These are phyloP conservation scores for Papilio glaucus DNA, from an alignment of 1,140 invertebrate genomes.

Conservation along the genomic window DNA sequence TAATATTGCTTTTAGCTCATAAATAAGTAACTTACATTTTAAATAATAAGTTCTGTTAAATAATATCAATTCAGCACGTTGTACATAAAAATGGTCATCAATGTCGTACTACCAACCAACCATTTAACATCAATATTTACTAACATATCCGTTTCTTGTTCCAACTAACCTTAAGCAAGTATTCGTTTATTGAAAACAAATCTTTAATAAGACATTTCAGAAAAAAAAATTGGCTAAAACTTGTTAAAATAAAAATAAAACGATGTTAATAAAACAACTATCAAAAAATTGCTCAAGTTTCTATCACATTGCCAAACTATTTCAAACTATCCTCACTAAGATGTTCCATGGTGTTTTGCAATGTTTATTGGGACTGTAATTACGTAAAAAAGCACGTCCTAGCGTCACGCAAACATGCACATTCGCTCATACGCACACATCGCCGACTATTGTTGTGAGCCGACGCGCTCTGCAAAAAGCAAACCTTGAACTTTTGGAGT, in stretches of 20 bases:
- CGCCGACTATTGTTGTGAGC: slow-evolving; percentile 55
- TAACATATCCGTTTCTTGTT: too few species aligned
- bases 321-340: background rate
- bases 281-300: background rate
- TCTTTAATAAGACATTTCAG: too few species aligned
- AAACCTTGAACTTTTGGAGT: slow-evolving; percentile 78
- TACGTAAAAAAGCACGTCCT: slow-evolving; percentile 42
- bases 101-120: too few species aligned
- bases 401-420: slow-evolving; percentile 40
- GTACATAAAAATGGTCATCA: too few species aligned
- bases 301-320: background rate
- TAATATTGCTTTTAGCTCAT: too few species aligned
- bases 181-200: too few species aligned
- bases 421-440: slow-evolving; percentile 49
- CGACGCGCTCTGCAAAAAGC: slow-evolving; percentile 65
- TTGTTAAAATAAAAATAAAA: background rate
- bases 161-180: too few species aligned
- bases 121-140: too few species aligned
- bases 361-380: slow-evolving; percentile 44
- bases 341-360: background rate
- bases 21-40: too few species aligned
- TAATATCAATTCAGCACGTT: too few species aligned
- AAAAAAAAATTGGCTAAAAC: background rate
- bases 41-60: too few species aligned
- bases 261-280: background rate